Evolutionary conservation across 2,888 invertebrate genomes (phyloP).

Genomic region (Pomacea canaliculata): DNA sequence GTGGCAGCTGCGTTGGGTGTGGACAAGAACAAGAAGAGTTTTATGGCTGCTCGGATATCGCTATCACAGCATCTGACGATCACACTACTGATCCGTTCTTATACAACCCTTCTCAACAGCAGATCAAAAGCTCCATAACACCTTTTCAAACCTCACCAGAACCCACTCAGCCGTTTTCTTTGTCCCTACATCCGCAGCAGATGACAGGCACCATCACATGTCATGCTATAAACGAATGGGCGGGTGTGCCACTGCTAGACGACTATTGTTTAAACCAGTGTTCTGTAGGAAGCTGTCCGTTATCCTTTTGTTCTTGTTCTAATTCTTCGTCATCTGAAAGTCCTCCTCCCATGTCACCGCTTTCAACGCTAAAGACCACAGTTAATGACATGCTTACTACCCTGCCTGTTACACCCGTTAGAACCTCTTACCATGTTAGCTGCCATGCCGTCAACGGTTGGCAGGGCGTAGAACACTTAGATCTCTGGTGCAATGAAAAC

Average conservation of each 20-base stretch:
- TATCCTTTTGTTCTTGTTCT: slow-evolving; percentile 13
- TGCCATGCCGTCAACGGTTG: neutral
- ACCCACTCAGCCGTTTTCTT: no score
- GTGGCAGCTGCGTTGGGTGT: no score
- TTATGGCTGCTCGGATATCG: slow-evolving; percentile 58
- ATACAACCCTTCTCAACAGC: no score
- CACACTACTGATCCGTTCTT: neutral
- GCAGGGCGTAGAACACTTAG: neutral
- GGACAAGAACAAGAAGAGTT: slow-evolving; percentile 51
- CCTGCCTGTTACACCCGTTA: neutral
- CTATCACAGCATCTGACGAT: slow-evolving; percentile 38
- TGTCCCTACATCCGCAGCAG: no score
- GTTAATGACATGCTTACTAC: neutral
- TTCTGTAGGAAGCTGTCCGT: slow-evolving; percentile 16
- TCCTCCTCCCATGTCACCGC: neutral
- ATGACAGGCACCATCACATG: neutral
- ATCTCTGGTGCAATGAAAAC: neutral
- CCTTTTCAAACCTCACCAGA: no score
- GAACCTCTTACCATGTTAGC: neutral
- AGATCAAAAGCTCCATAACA: no score
- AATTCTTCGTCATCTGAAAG: neutral
- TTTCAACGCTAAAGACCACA: no score
- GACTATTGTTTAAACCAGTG: slow-evolving; percentile 24
- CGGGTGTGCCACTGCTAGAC: slow-evolving; percentile 13
- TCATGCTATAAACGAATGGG: slow-evolving; percentile 18